Base-by-base conservation (phyloP, 2,797 vertebrate genomes). In the Passerculus sandwichensis region DNA sequence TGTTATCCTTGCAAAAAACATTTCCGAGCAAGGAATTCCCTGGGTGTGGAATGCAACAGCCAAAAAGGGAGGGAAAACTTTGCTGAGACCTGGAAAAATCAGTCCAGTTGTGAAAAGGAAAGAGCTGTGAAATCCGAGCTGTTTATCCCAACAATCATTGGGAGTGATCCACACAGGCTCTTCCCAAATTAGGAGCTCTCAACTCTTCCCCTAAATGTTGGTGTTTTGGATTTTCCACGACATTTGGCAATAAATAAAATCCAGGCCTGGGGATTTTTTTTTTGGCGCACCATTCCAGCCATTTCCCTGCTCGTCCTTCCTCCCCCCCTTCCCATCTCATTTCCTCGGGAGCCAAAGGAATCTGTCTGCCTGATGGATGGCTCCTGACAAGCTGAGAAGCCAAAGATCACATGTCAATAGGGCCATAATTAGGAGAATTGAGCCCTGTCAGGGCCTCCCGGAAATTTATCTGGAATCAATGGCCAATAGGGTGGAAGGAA, bases 401-500 rank as follows among this genome's bases (percentile, higher is more conserved):
- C 95, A 97, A 97, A 97, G 96, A 97, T 97, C 96, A 95, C 97
- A 96, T 94, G 97, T 97, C 97, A 96, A 97, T 98, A 97, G 96
- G 96, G 95, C 97, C 96, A 97, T 97, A 97, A 97, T 98, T 96
- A 97, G 97, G 94, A 96, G 96, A 97, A 97, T 96, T 95, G 97
- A 98, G 97, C 95, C 94, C 90, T 94, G 95, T 96, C 95, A 82
- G 94, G 94, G 92, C 89, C 76, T 82, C 97, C 95, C 66, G 93
- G 93, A 95, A 96, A 97, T 97, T 97, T 97, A 98, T 97, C 97
- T 96, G 96, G 97, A 98, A 98, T 98, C 97, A 97, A 97, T 97
- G 97, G 84, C 96, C 96, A 96, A 96, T 96, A 96, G 95, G 96
- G 96, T 96, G 95, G 97, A 96, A 97, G 96, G 95, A 97, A 97